These are phyloP conservation scores for Drosophila quinaria DNA, from an alignment of 2,888 invertebrate species.

Conservation along the genomic window DNA sequence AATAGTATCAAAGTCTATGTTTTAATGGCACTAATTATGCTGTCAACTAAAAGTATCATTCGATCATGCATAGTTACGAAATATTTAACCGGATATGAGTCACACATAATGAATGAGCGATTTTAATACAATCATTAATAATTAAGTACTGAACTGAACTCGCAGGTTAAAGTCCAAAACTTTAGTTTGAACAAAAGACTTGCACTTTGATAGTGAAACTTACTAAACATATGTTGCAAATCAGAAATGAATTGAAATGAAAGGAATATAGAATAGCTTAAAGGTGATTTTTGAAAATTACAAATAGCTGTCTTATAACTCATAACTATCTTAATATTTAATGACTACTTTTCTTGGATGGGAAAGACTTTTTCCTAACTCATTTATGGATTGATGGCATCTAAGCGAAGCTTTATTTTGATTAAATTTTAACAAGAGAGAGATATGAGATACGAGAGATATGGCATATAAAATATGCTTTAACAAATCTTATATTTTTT, in stretches of 20 bases:
- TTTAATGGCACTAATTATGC: conserved; percentile 20
- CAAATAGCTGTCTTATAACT: not conserved
- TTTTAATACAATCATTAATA: conserved; percentile 62
- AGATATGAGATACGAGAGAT: no score
- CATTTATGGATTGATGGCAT: not conserved
- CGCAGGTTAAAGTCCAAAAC: conserved; percentile 44
- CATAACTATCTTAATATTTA: not conserved
- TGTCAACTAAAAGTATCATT: conserved; percentile 44
- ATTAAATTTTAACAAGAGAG: not conserved
- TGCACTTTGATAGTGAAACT: conserved; percentile 17
- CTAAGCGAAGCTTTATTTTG: not conserved
- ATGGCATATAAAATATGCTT: no score
- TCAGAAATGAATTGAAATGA: not conserved
- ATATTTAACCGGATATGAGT: conserved; percentile 59
- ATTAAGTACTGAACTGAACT: conserved; percentile 44
- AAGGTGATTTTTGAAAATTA: not conserved
- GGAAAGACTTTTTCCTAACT: not conserved
- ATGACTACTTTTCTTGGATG: not conserved
- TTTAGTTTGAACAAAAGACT: conserved; percentile 25
- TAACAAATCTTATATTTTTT: no score
- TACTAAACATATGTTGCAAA: conserved; percentile 1
- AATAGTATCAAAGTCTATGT: conserved; percentile 33
- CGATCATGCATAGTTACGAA: conserved; percentile 38
- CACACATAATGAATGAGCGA: conserved; percentile 61
- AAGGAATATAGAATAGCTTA: not conserved